Conservation (phyloP, 2,113 vertebrate species). For the Sinocyclocheilus anshuiensis region DNA sequence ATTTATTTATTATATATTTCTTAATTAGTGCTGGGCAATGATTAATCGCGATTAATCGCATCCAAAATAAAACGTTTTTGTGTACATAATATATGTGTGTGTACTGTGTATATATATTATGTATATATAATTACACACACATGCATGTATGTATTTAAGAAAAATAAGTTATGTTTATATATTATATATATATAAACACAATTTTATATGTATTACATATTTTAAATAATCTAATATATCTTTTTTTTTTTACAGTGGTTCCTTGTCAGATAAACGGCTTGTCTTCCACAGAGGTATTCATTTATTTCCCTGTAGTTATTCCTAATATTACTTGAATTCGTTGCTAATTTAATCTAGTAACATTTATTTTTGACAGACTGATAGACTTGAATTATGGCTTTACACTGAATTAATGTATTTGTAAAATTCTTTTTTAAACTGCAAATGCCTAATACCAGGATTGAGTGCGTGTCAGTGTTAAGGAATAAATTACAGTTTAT, state of each 20-base stretch:
- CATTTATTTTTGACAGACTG: not conserved
- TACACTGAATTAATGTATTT: not conserved
- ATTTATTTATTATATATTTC: too few species aligned
- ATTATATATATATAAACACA: too few species aligned
- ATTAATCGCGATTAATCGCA: too few species aligned
- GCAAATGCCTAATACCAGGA: not conserved
- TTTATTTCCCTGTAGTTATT: not conserved
- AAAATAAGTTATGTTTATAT: too few species aligned
- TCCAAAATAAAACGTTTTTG: too few species aligned
- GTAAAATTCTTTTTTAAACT: not conserved
- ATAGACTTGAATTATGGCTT: not conserved
- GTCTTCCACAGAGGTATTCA: constrained; percentile 80
- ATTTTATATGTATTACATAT: too few species aligned
- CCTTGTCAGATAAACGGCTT: constrained; percentile 85
- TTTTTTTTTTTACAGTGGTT: constrained; percentile 72
- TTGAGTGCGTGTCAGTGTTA: not conserved
- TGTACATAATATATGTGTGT: too few species aligned
- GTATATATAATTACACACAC: too few species aligned
- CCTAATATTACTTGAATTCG: not conserved
- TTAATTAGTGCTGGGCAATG: too few species aligned
- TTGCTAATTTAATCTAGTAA: not conserved
- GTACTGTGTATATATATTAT: too few species aligned
- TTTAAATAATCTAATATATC: not conserved
- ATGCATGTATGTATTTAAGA: too few species aligned
- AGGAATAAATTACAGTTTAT: constrained; percentile 30